Base-by-base conservation (phyloP, 2,797 vertebrate genomes). In the Centroberyx gerrardi region DNA sequence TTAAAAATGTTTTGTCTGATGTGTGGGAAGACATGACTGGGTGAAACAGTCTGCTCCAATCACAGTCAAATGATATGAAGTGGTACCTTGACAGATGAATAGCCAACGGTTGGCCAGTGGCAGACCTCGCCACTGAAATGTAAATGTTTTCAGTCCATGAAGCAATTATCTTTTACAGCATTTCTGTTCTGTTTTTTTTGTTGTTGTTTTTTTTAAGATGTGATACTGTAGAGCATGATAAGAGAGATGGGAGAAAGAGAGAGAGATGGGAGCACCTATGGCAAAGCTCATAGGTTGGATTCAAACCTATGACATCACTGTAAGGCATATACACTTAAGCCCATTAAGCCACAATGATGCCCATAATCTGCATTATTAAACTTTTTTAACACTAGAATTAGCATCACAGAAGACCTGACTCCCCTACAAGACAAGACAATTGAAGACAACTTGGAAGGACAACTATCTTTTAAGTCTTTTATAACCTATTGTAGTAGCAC, bases 1-100 rank as follows among this genome's bases (percentile, higher is more conserved):
- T 92, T 92, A 91, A 78, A 84, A 66, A 49, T 78, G 77, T 88
- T 87, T 73, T 77, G 82, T 72, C 75, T 79, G 73, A 88, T 61
- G 71, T 60, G 82, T 74, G 71, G 56, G 76, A 62, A 66, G 83
- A 84, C 68, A n/a, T 65, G 77, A 72, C 72, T 40, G 67, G 73
- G 68, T 86, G 60, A 81, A 81, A 75, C 42, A 64, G 81, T 87
- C 87, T 51, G 58, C 55, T 84, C 71, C 44, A 18, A 90, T 90
- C 72, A 64, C 38, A 61, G 44, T 87, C 78, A 86, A 65, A 75
- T 51, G n/a, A 77, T 68, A 56, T 76, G 60, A 75, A 59, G 56
- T 9, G 27, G 53, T 77, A 68, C 62, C 60, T 76, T 31, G 74
- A 27, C 42, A 17, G 62, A 67, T 52, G 44, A 73, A 48, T 48